These are phyloP conservation scores for Ostrea denselamellosa DNA, from an alignment of 1,140 invertebrate species.

Conservation along the genomic window DNA sequence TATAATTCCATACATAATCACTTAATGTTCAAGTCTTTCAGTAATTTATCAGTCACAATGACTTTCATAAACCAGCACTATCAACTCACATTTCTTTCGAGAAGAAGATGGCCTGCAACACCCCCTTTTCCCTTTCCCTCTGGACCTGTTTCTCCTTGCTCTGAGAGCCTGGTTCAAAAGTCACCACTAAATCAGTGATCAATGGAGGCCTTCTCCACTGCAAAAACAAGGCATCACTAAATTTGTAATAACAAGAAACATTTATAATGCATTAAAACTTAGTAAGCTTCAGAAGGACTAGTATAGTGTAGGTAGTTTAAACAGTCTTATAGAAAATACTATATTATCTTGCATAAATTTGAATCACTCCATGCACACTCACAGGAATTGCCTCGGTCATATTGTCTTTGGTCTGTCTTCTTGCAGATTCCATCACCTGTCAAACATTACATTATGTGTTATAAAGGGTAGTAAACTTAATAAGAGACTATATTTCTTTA, in stretches of 20 bases:
- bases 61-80: too few species aligned
- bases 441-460: neutral
- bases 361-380: conserved; percentile 53
- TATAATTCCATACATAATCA: too few species aligned
- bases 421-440: conserved; percentile 88
- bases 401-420: conserved; percentile 79
- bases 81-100: conserved; percentile 83
- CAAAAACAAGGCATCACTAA: conserved; percentile 52
- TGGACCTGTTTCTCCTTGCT: conserved; percentile 93
- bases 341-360: too few species aligned
- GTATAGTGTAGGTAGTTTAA: too few species aligned
- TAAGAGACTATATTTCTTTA: neutral
- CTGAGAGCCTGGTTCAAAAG: conserved; percentile 86
- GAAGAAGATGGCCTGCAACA: conserved; percentile 92
- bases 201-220: conserved; percentile 85
- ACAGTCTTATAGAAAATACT: too few species aligned
- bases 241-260: neutral
- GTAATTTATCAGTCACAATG: too few species aligned
- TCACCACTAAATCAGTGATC: conserved; percentile 84
- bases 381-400: conserved; percentile 76
- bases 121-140: conserved; percentile 89
- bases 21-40: too few species aligned
- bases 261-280: neutral
- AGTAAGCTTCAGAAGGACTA: too few species aligned
- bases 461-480: neutral